Evolutionary conservation across 2,888 invertebrate species (phyloP).

Genomic region (Halictus ligatus): DNA sequence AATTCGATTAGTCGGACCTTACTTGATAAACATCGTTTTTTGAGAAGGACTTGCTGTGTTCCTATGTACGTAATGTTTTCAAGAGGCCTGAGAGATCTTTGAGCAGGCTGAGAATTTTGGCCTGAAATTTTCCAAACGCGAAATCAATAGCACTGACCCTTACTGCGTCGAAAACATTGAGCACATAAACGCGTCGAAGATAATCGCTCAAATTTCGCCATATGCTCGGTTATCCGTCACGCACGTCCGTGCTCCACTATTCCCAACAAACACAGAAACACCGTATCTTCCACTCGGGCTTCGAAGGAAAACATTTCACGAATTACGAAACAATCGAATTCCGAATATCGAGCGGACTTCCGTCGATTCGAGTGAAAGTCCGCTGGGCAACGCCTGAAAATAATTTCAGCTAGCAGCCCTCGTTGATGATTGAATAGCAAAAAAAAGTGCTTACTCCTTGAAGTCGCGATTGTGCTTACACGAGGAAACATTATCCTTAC

Average conservation of each 20-base stretch:
- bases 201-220: slow-evolving; percentile 36
- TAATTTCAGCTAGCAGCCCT: not conserved
- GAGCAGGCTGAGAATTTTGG: too few species aligned
- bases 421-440: not conserved
- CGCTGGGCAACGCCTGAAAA: not conserved
- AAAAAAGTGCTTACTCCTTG: slow-evolving; percentile 4
- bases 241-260: not conserved
- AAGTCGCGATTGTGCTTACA: not conserved
- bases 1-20: not conserved
- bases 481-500: not conserved
- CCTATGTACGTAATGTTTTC: not conserved
- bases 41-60: not conserved
- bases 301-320: not conserved
- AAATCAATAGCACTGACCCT: slow-evolving; percentile 71
- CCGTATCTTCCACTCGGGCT: not conserved
- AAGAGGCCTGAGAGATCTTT: not conserved
- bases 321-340: not conserved
- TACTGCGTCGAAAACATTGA: slow-evolving; percentile 65
- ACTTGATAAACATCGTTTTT: not conserved
- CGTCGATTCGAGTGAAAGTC: not conserved
- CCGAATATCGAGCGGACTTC: not conserved
- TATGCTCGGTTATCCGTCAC: slow-evolving; percentile 1
- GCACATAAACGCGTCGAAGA: slow-evolving; percentile 56
- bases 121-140: slow-evolving; percentile 19
- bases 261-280: not conserved